phyloP scores from a whole-genome alignment of 1,140 invertebrate genomes.

The Ceratosolen fusciceps region DNA sequence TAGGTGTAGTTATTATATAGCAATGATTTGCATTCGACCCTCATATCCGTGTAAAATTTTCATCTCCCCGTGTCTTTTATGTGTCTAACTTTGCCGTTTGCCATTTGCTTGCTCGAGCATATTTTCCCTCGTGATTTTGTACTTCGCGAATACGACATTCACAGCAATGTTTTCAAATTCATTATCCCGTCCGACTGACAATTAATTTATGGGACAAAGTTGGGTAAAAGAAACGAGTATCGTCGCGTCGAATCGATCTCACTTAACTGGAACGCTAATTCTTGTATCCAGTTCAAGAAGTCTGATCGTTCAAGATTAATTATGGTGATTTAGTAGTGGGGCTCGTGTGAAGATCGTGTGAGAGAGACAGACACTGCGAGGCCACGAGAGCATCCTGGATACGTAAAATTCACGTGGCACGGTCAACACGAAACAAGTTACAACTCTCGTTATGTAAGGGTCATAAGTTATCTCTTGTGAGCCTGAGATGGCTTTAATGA shows the following conservation, averaged over 20 bases:
- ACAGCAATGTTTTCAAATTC: neutral
- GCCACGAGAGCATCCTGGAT: too few species aligned
- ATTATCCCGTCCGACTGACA: too few species aligned
- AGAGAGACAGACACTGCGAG: too few species aligned
- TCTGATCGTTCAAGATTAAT: constrained; percentile 52
- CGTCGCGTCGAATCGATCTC: constrained; percentile 38
- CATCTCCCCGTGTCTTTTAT: neutral
- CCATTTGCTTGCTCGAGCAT: neutral
- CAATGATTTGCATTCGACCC: constrained; percentile 6
- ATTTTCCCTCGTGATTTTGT: neutral
- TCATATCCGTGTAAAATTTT: constrained; percentile 27
- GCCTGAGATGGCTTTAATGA: constrained; percentile 47
- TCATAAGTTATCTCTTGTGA: constrained; percentile 45
- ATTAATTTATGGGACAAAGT: neutral
- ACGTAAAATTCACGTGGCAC: too few species aligned
- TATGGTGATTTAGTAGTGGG: constrained; percentile 15
- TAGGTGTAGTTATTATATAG: neutral
- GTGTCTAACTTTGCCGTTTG: neutral
- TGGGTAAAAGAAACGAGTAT: neutral
- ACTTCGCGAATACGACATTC: too few species aligned
- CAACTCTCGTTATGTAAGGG: constrained; percentile 51
- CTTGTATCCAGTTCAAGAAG: constrained; percentile 48
- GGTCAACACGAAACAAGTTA: constrained; percentile 47
- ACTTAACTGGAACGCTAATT: constrained; percentile 40
- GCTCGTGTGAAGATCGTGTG: neutral